These are phyloP conservation scores for Nannoperca obscura DNA, from an alignment of 2,797 vertebrate genomes.

Conservation along the genomic window DNA sequence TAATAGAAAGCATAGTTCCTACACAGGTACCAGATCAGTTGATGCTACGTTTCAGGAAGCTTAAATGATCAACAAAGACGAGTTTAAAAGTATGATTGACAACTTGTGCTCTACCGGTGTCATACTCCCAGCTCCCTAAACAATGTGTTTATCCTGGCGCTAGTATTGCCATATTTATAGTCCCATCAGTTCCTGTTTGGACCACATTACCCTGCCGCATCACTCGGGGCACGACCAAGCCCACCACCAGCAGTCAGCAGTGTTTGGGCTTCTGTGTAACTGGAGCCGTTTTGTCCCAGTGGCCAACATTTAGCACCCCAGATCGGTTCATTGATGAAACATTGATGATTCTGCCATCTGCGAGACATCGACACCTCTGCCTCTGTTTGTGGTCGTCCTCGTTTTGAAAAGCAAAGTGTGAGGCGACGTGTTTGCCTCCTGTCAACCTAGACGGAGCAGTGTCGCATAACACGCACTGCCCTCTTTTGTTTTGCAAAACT, in stretches of 20 bases:
- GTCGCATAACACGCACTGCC: constrained; percentile 40
- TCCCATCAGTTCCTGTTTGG: constrained; percentile 27
- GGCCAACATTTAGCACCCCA: constrained; percentile 55
- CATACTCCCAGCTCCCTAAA: not conserved
- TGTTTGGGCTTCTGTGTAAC: constrained; percentile 56
- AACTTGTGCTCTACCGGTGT: not conserved
- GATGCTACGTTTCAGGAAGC: not conserved
- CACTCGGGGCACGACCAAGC: constrained; percentile 15
- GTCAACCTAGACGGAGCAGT: constrained; percentile 26
- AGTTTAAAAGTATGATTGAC: not conserved
- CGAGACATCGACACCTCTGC: constrained; percentile 59
- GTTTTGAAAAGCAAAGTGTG: constrained; percentile 40
- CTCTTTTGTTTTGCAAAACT: constrained; percentile 32
- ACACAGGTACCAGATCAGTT: not conserved
- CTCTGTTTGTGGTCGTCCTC: constrained; percentile 50
- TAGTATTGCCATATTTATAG: constrained; percentile 20
- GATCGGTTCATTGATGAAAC: constrained; percentile 75
- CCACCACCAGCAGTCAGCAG: constrained; percentile 24
- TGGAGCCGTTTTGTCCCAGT: constrained; percentile 44
- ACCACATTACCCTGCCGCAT: constrained; percentile 29
- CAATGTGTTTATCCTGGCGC: constrained; percentile 4
- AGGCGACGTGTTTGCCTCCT: constrained; percentile 38
- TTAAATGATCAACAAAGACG: not conserved
- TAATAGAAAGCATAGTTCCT: not conserved
- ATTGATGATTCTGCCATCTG: constrained; percentile 73